phyloP scores from a whole-genome alignment of 2,888 invertebrate species.

The Leptopilina drosophilae region DNA sequence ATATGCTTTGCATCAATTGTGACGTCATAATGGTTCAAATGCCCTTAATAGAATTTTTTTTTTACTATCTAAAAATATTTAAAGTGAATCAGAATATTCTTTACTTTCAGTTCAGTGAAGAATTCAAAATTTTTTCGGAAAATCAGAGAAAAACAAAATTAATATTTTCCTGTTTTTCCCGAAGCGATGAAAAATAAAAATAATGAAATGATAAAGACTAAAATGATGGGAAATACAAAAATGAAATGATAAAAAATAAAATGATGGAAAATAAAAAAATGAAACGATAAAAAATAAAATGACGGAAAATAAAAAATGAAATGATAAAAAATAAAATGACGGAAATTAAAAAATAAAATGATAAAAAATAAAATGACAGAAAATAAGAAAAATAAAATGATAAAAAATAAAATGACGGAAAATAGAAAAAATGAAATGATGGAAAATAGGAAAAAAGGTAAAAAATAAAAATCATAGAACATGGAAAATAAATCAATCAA shows the following conservation, averaged over 20 bases:
- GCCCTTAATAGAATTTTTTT: too few relatives aligned
- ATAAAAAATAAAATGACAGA: neutral
- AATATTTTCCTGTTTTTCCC: too few relatives aligned
- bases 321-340: neutral
- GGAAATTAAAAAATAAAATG: neutral
- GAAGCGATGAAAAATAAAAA: too few relatives aligned
- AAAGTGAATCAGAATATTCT: too few relatives aligned
- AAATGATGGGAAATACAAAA: neutral
- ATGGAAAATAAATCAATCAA: neutral
- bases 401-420: neutral
- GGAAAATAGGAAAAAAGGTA: neutral
- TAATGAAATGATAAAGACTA: too few relatives aligned
- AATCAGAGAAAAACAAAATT: too few relatives aligned
- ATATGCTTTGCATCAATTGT: too few relatives aligned
- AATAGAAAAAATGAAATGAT: neutral
- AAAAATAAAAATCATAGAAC: neutral
- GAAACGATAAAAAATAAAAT: neutral
- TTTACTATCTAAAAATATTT: too few relatives aligned
- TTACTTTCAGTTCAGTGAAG: too few relatives aligned
- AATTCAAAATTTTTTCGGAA: too few relatives aligned
- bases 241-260: neutral
- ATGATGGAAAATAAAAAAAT: neutral
- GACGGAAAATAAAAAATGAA: neutral
- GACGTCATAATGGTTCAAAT: too few relatives aligned
- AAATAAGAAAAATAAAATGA: neutral